Base-by-base conservation (phyloP, 23 tunicate genomes). In the Styela clava region DNA sequence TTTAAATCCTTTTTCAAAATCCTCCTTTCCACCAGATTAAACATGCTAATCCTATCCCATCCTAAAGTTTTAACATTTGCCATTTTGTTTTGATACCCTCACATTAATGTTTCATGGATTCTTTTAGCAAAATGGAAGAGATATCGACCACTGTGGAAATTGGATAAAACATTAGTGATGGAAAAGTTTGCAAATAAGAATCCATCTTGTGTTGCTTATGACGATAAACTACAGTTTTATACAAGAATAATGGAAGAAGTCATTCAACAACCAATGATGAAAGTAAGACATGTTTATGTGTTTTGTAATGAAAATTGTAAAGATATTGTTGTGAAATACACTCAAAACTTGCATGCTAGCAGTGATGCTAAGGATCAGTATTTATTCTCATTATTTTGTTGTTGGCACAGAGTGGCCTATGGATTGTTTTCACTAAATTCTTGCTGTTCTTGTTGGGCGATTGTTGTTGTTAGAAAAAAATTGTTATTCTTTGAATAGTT, bases 141-240 rank as follows among this genome's bases (percentile, higher is more conserved):
- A 74, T 94, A 88, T 36, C 33, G 94, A 23, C 82, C 94, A 27
- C 61, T 94, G 80, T 94, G 98, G 98, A 94, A 94, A 82, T 61
- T 88, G 85, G 98, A 94, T 34, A 89, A 89, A 83, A 82, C 94
- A 16, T 82, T 94, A 64, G 98, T 94, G 83, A 88, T 88, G 88
- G 98, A 94, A 36, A 94, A 94, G 44, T 94, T 94, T 73, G 91
- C 98, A 7, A 80, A 84, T 72, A 94, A 94, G 76, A 85, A 82
- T 37, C 98, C 98, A 28, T 88, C 95, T 0, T 94, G 98, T 83
- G 98, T 94, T 27, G 98, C 94, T 23, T 94, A 94, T 69, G 98
- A 94, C 69, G 94, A 94, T 35, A 88, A 88, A 63, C 76, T 94
- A 9, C 83, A 88, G 30, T 88, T 94, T 69, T 94, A 94, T 79